Conservation (phyloP, 2,888 invertebrate genomes). For the Metalampra italica region DNA sequence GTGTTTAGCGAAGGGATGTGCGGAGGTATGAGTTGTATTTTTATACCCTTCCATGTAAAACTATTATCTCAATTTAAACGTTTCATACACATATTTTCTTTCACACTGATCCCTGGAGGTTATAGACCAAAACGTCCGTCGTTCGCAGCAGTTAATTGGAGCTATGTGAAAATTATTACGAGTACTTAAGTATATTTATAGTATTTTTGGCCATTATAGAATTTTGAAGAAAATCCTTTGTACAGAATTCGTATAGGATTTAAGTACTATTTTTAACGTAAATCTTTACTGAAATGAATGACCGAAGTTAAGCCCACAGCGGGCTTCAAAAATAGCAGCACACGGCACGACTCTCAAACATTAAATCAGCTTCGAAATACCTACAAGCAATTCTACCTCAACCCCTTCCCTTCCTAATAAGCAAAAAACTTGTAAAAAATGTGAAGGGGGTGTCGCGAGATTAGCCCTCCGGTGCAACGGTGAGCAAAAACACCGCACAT, state of each 20-base stretch:
- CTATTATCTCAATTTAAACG: constrained; percentile 68
- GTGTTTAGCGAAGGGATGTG: constrained; percentile 65
- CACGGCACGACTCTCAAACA: constrained; percentile 19
- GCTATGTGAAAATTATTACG: constrained; percentile 2
- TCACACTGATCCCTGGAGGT: constrained; percentile 55
- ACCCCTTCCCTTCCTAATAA: constrained; percentile 46
- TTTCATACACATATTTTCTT: constrained; percentile 67
- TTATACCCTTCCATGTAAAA: constrained; percentile 71
- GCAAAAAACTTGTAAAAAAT: constrained; percentile 40
- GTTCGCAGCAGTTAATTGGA: constrained; percentile 43
- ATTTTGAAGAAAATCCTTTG: too few relatives aligned
- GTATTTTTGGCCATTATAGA: too few relatives aligned
- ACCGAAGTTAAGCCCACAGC: too few relatives aligned
- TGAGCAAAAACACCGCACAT: constrained; percentile 69
- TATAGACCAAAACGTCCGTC: constrained; percentile 52
- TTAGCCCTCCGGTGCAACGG: constrained; percentile 57
- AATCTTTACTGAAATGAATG: too few relatives aligned
- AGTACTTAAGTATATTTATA: too few relatives aligned
- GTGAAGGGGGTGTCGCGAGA: constrained; percentile 53
- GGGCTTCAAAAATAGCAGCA: constrained; percentile 13
- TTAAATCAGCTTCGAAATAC: constrained; percentile 41
- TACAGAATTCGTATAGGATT: too few relatives aligned
- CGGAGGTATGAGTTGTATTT: too few relatives aligned
- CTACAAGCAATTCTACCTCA: constrained; percentile 41
- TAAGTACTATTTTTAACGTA: too few relatives aligned